Evolutionary conservation across 2,888 invertebrate genomes (phyloP), one percentile per base, ranked within the genome.

Genomic region (Caenorhabditis macrosperma): DNA sequence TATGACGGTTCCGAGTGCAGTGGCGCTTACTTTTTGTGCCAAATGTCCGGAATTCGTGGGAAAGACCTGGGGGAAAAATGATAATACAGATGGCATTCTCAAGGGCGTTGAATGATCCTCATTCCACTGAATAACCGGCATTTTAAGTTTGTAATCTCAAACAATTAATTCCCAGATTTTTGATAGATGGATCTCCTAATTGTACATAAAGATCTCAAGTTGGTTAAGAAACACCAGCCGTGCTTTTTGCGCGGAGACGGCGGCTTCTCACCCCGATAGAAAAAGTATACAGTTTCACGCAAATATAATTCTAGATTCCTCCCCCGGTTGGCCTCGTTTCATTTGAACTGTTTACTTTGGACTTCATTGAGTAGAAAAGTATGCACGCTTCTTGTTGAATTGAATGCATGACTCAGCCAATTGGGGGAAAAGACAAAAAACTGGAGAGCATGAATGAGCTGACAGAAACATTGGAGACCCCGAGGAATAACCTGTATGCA

Each of bases 241-340:
- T 46, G 33, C 55, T 59, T 50, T 66, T 66, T 66, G 44, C 44
- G 44, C 44, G 20, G 20, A 7, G 28, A 33, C 54, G 33, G 54
- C 33, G 30, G 50, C 20, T 54, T 50, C 15, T 35, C 30, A 20
- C 57, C 24, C 54, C 60, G 61, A 74, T 61, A 33, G 46, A 44
- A 63, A 69, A 69, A 72, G 78, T 78, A 78, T 78, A 78, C 78
- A 72, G 78, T 78, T 78, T 72, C 78, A 78, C 67, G 72, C 66
- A 67, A 78, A 75, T 67, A 75, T 26, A 35, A 67, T 77, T 71
- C 77, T 71, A 57, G 77, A 77, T 77, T 77, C 46, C 30, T 57
- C 22, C 24, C 26, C 67, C 60, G 75, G 44, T 77, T 48, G 59
- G 35, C 57, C 44, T 41, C 26, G 64, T 55, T 67, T 60, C 64